Evolutionary conservation across 2,113 vertebrate genomes (phyloP).

Genomic region (Delphinus delphis): DNA sequence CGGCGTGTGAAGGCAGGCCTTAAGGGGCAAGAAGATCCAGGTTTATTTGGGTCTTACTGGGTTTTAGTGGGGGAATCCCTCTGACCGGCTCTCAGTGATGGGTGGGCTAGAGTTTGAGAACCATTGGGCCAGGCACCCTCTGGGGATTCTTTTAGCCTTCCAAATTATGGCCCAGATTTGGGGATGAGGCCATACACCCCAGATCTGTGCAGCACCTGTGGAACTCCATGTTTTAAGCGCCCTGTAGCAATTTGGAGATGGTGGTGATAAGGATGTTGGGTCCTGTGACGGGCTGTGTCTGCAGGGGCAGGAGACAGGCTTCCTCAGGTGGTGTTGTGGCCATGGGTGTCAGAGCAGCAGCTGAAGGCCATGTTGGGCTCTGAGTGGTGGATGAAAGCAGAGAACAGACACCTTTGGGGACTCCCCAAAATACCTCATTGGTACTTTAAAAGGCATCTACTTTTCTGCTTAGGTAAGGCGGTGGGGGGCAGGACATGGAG

Average conservation of each 20-base stretch:
- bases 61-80: no score
- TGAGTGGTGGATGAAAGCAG: background rate
- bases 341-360: background rate
- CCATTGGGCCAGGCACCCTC: fast-evolving
- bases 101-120: background rate
- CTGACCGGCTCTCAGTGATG: background rate
- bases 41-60: background rate
- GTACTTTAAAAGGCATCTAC: background rate
- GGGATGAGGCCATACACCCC: background rate
- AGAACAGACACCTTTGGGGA: background rate
- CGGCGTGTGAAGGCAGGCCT: background rate
- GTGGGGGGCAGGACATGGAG: background rate
- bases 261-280: background rate
- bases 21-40: background rate
- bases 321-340: background rate
- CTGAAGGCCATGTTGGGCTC: background rate
- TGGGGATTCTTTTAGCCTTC: background rate
- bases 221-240: background rate
- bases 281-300: fast-evolving
- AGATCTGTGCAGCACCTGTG: background rate
- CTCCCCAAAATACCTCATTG: background rate
- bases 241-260: background rate
- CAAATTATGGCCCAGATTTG: background rate
- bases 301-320: background rate
- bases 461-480: background rate